These are phyloP conservation scores for Eubasilissa regina DNA, from an alignment of 1,140 invertebrate genomes.

Conservation along the genomic window DNA sequence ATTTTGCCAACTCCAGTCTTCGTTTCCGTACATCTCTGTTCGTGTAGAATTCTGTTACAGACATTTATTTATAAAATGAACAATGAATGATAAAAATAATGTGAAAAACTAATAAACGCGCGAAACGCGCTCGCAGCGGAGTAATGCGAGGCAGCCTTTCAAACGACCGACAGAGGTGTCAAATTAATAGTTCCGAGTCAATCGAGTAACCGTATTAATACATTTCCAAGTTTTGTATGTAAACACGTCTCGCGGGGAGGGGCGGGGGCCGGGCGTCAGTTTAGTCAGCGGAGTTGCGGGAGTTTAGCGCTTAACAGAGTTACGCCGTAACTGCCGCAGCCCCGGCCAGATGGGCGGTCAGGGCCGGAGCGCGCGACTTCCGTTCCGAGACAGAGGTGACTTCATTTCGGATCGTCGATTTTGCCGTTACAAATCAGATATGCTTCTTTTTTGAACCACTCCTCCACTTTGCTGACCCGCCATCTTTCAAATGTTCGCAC, in stretches of 20 bases:
- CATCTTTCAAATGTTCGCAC: no score
- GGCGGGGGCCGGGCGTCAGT: constrained; percentile 7
- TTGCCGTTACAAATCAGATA: no score
- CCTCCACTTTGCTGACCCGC: no score
- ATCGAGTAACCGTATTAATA: neutral
- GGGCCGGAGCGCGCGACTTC: neutral
- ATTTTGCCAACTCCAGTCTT: no score
- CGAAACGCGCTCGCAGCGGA: no score
- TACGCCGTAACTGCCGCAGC: constrained; percentile 1
- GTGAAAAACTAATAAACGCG: no score
- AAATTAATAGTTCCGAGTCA: neutral
- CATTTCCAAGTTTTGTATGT: neutral
- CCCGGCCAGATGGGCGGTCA: neutral
- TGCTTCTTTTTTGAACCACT: no score
- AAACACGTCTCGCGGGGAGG: neutral
- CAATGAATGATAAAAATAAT: no score
- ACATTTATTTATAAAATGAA: no score
- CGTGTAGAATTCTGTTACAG: no score
- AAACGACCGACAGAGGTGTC: neutral
- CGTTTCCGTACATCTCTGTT: no score
- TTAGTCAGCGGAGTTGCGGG: constrained; percentile 26
- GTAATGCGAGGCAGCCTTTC: no score
- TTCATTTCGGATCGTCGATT: neutral
- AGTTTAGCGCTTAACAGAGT: constrained; percentile 17
- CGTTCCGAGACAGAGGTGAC: neutral